A percentile compares a stretch with the other conserved stretches of the same genome.
phyloP scores from a whole-genome alignment of 2,888 invertebrate species.

The Entomobrya multifasciata region DNA sequence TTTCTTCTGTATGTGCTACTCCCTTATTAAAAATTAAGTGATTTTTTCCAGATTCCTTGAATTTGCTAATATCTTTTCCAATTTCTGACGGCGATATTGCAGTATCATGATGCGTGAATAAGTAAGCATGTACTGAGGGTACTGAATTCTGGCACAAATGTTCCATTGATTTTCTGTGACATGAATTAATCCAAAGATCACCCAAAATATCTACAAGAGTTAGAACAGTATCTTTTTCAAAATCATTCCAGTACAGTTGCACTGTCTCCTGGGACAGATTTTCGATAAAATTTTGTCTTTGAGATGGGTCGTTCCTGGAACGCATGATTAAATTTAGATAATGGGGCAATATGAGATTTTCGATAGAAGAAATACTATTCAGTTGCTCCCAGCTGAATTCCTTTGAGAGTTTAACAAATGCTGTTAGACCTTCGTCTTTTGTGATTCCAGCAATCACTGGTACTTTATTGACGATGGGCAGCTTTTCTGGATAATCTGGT shows the following conservation, averaged over 20 bases:
- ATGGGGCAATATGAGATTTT: constrained; percentile 45
- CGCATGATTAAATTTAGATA: constrained; percentile 60
- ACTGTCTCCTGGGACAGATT: constrained; percentile 7
- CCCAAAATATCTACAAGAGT: constrained; percentile 47
- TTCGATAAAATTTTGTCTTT: background rate
- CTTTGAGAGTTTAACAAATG: constrained; percentile 49
- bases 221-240: constrained; percentile 14
- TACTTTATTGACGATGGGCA: constrained; percentile 58
- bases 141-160: constrained; percentile 13
- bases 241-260: background rate
- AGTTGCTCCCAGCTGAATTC: constrained; percentile 30
- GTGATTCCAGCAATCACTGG: constrained; percentile 72
- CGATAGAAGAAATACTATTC: background rate
- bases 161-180: constrained; percentile 49
- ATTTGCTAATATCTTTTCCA: background rate
- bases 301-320: background rate
- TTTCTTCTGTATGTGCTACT: constrained; percentile 66
- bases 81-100: constrained; percentile 57
- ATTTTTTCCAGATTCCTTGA: constrained; percentile 15
- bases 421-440: constrained; percentile 70
- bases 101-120: constrained; percentile 62
- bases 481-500: constrained; percentile 54
- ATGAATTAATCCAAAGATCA: constrained; percentile 53
- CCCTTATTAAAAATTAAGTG: constrained; percentile 58
- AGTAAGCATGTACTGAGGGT: constrained; percentile 41